Percentiles rank a stretch among this genome's conserved stretches.
Conservation (phyloP, 2,113 vertebrate species). For the Psilopogon haemacephalus region DNA sequence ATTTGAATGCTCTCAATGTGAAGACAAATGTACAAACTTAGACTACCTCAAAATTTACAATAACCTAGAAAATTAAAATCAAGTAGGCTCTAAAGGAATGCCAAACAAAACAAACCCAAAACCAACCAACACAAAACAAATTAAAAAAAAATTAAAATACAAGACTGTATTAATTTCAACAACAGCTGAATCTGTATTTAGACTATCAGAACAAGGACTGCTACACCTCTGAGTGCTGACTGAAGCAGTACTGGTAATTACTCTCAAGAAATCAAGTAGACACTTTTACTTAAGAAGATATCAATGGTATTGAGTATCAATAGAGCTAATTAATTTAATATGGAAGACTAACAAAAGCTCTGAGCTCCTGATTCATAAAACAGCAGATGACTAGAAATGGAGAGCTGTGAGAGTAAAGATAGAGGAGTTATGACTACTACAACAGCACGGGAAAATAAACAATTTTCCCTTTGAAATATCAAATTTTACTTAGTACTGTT, state of each 20-base stretch:
- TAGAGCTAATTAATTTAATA: background rate
- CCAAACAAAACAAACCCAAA: background rate
- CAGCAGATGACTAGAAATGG: background rate
- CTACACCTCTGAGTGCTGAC: background rate
- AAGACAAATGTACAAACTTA: background rate
- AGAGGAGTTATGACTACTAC: background rate
- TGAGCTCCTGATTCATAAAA: background rate
- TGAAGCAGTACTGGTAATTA: background rate
- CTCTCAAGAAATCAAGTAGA: background rate
- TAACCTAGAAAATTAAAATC: background rate
- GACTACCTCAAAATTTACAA: background rate
- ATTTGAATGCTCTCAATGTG: background rate
- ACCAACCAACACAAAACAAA: no score
- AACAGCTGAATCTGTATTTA: background rate
- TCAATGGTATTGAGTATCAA: background rate
- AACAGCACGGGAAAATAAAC: background rate
- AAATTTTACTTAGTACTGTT: background rate
- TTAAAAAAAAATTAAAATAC: background rate
- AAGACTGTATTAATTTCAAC: background rate
- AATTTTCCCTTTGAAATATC: background rate
- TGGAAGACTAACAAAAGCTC: background rate
- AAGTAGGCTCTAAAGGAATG: background rate
- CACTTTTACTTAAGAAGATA: background rate
- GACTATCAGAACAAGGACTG: background rate
- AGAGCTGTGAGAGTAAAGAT: background rate